Percentiles rank a stretch among this genome's conserved stretches.
Evolutionary conservation across 2,113 vertebrate genomes (phyloP).

Genomic region (Erinaceus europaeus): DNA sequence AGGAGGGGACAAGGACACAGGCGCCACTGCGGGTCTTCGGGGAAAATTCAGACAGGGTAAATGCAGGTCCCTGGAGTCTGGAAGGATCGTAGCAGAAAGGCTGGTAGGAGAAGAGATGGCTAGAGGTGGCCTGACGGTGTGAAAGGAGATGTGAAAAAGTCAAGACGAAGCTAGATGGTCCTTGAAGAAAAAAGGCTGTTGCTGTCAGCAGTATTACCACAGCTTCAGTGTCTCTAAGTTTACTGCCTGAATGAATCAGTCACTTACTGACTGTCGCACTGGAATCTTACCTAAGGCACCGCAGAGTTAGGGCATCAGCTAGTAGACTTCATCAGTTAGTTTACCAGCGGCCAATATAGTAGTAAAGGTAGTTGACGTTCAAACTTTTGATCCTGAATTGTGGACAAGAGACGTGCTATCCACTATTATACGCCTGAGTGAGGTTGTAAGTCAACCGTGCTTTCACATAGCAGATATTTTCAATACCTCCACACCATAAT

Average conservation of each 20-base stretch:
- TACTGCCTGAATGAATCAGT: background rate
- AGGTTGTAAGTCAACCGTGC: background rate
- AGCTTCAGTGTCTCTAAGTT: background rate
- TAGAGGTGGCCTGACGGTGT: background rate
- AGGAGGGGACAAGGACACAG: background rate
- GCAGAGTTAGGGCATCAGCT: background rate
- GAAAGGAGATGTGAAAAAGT: background rate
- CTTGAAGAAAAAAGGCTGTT: background rate
- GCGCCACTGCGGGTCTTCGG: too few relatives aligned
- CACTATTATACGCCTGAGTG: background rate
- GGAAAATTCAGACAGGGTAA: background rate
- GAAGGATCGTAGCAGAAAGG: background rate
- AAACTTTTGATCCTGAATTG: constrained; percentile 26
- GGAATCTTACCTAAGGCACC: background rate
- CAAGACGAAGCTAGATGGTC: background rate
- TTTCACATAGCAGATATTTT: constrained; percentile 21
- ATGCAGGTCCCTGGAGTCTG: background rate
- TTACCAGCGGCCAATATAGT: background rate
- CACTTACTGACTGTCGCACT: constrained; percentile 13
- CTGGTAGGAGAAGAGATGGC: background rate
- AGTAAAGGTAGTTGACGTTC: background rate
- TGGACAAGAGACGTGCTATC: background rate
- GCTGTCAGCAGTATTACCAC: background rate
- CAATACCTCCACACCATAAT: background rate
- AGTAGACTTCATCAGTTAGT: background rate